Evolutionary conservation across 2,113 vertebrate species (phyloP).

Genomic region (Phylloscopus trochilus): DNA sequence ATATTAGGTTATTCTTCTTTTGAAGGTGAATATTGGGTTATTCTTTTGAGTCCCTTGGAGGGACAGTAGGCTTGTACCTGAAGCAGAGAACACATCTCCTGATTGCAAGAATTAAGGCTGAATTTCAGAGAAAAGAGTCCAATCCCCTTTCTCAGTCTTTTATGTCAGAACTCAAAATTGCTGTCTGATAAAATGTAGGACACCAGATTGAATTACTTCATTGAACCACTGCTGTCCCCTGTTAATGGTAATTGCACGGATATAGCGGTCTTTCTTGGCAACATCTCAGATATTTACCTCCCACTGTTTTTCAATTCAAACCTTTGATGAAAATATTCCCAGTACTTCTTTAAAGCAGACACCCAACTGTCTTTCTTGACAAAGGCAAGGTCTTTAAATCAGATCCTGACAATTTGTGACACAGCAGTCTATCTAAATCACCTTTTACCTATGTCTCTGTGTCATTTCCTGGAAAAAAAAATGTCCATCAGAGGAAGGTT

Average conservation of each 20-base stretch:
- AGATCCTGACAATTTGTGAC: slow-evolving; percentile 94
- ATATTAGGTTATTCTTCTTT: background rate
- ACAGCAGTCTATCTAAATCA: slow-evolving; percentile 90
- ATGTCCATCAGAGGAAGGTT: slow-evolving; percentile 80
- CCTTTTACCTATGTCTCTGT: slow-evolving; percentile 85
- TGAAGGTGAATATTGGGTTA: background rate
- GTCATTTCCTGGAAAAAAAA: slow-evolving; percentile 82
- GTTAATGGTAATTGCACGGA: slow-evolving; percentile 85
- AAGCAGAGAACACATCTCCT: slow-evolving; percentile 48
- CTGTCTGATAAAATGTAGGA: slow-evolving; percentile 83
- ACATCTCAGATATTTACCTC: slow-evolving; percentile 87
- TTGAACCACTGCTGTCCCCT: slow-evolving; percentile 78
- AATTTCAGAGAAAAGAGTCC: slow-evolving; percentile 61
- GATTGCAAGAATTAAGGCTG: slow-evolving; percentile 62
- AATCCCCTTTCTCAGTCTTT: slow-evolving; percentile 67
- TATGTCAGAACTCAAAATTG: slow-evolving; percentile 76
- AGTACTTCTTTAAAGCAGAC: slow-evolving; percentile 84
- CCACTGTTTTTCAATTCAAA: slow-evolving; percentile 89
- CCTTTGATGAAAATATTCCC: slow-evolving; percentile 88
- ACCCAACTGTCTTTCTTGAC: slow-evolving; percentile 84
- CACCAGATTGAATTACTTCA: slow-evolving; percentile 85
- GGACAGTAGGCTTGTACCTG: background rate
- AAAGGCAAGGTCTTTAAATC: slow-evolving; percentile 86
- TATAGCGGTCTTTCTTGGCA: slow-evolving; percentile 79
- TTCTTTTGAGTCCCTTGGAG: slow-evolving; percentile 14